Conservation (phyloP, 1,140 invertebrate species). For the Leptonema lineaticorne region DNA sequence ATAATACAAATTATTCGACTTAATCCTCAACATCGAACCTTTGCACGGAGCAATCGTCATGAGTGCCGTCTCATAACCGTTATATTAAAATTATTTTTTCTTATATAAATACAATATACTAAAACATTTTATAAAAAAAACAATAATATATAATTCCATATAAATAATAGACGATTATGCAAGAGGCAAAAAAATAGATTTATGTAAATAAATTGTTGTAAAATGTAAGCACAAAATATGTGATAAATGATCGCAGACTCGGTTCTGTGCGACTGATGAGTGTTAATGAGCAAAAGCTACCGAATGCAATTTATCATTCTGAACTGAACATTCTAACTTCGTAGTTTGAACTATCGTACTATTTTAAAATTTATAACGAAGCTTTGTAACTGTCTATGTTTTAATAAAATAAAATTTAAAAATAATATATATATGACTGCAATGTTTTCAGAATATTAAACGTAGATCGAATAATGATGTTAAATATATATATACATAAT, state of each 20-base stretch:
- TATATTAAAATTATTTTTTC: no score
- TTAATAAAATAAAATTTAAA: neutral
- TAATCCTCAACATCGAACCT: conserved; percentile 1
- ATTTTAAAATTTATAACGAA: neutral
- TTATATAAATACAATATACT: no score
- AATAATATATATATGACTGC: neutral
- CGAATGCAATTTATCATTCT: conserved; percentile 25
- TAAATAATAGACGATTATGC: no score
- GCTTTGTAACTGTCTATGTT: neutral
- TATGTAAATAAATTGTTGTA: neutral
- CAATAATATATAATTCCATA: no score
- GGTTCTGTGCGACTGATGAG: conserved; percentile 9
- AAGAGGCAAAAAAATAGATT: no score
- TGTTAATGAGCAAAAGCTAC: conserved; percentile 21
- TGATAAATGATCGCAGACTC: conserved; percentile 7
- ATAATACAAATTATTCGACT: conserved; percentile 28
- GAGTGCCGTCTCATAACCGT: no score
- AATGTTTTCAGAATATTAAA: neutral
- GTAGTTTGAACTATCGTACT: neutral
- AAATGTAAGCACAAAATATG: no score
- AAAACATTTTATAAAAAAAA: no score
- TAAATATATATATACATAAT: no score
- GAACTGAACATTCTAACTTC: neutral
- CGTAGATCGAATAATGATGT: no score
- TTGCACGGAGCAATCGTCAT: neutral